Evolutionary conservation across 2,888 invertebrate species (phyloP), one percentile per base, ranked within the genome.

Genomic region (Drosophila anomalata): DNA sequence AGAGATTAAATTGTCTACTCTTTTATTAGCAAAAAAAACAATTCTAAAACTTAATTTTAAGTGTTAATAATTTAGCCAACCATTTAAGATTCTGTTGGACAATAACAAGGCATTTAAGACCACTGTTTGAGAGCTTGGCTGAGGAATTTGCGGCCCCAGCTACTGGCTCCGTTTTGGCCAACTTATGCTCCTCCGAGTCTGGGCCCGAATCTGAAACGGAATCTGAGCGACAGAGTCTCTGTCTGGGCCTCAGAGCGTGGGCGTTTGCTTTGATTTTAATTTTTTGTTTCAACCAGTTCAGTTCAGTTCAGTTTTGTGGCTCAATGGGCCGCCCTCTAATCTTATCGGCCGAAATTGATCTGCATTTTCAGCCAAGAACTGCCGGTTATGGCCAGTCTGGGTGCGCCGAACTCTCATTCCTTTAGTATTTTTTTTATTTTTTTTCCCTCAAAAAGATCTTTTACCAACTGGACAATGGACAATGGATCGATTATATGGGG

Each of bases 301-400:
- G 46, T 47, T 58, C 17, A 41, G 36, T 56, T 56, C 20, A 14
- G 24, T 17, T 47, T 65, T 17, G n/a, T 7, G 60, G 69, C 65
- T 77, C 48, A 60, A 67, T 72, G 63, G 79, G 79, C 82, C 82
- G 79, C 85, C 87, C 82, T 80, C 84, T 79, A 80, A 80, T 80
- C 80, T 80, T 85, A 85, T 80, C 80, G 79, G 79, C 60, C 51
- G 69, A 74, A 81, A 76, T 78, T 79, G 76, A 80, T 85, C 80
- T 17, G 58, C 47, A 9, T 59, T 69, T 59, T 75, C 62, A 62
- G 41, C 42, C 53, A 48, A 68, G 70, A 68, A 68, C 69, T 36
- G 39, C 52, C 58, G 7, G 50, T 52, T 24, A 7, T n/a, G 41
- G 29, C 29, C 29, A 9, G 29, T 29, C 29, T 69, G 69, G 68